Conservation (phyloP, 2,113 vertebrate species). For the Pygoscelis adeliae region DNA sequence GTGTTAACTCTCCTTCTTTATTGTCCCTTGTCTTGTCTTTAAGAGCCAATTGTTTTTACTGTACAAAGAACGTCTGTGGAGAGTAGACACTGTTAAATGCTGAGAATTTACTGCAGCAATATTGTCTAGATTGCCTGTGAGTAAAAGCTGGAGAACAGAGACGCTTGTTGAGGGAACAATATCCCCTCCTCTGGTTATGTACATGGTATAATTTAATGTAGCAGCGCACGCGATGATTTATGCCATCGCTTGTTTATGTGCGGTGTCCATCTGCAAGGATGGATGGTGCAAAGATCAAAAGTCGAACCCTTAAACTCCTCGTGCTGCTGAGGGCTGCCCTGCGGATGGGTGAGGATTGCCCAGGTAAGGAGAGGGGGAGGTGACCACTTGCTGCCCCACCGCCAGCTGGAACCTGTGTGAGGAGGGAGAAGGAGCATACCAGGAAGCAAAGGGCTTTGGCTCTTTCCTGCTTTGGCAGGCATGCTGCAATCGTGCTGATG, state of each 20-base stretch:
- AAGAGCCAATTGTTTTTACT: constrained; percentile 37
- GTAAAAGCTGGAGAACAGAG: constrained; percentile 14
- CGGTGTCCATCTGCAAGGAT: not conserved
- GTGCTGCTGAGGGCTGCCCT: not conserved
- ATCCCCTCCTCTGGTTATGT: not conserved
- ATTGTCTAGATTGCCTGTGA: constrained; percentile 10
- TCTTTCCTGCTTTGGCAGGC: not conserved
- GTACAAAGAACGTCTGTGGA: not conserved
- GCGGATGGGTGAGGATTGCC: not conserved
- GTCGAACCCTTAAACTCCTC: not conserved
- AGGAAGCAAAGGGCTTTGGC: not conserved
- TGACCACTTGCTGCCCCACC: not conserved
- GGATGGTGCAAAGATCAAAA: not conserved
- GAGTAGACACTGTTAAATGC: not conserved
- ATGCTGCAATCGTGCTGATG: not conserved
- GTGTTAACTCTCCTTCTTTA: constrained; percentile 26
- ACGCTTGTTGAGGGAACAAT: not conserved
- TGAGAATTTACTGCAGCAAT: constrained; percentile 44
- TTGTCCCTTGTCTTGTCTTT: constrained; percentile 20
- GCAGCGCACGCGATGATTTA: not conserved
- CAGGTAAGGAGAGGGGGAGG: not conserved
- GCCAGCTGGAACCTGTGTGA: not conserved
- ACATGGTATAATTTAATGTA: not conserved
- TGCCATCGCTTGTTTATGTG: not conserved
- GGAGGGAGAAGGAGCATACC: not conserved